These are phyloP conservation scores for Venturia canescens DNA, from an alignment of 1,140 invertebrate genomes.

Conservation along the genomic window DNA sequence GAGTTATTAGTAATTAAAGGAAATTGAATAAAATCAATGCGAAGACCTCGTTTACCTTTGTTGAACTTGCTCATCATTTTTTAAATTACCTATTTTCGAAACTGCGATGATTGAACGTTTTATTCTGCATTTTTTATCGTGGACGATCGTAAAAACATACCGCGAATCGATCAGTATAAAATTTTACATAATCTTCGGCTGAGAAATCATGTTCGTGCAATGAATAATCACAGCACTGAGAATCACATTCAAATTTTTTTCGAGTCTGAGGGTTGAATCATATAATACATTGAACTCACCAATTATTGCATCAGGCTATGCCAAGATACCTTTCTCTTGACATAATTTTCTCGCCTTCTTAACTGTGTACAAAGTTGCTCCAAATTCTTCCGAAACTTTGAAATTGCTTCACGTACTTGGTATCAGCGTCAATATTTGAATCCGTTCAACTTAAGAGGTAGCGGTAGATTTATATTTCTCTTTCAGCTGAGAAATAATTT, in stretches of 20 bases:
- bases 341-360: slow-evolving; percentile 23
- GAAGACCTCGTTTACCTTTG: neutral
- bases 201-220: too few relatives aligned
- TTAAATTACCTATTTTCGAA: neutral
- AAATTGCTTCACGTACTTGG: slow-evolving; percentile 22
- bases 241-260: neutral
- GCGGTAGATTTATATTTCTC: neutral
- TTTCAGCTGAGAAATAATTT: slow-evolving; percentile 17
- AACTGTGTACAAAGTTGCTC: neutral
- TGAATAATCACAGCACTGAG: neutral
- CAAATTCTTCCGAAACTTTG: slow-evolving; percentile 21
- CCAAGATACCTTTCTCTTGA: slow-evolving; percentile 21
- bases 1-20: slow-evolving; percentile 8
- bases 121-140: neutral
- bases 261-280: slow-evolving; percentile 1
- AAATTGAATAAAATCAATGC: slow-evolving; percentile 4
- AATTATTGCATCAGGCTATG: slow-evolving; percentile 19
- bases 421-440: slow-evolving; percentile 34
- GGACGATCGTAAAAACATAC: slow-evolving; percentile 7
- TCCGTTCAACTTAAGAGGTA: slow-evolving; percentile 10
- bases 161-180: neutral
- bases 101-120: slow-evolving; percentile 1
- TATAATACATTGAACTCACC: slow-evolving; percentile 18
- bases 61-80: neutral
- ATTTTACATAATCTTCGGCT: too few relatives aligned